Evolutionary conservation across 2,888 invertebrate genomes (phyloP), one percentile per base, ranked within the genome.

Genomic region (Agrochola lychnidis): DNA sequence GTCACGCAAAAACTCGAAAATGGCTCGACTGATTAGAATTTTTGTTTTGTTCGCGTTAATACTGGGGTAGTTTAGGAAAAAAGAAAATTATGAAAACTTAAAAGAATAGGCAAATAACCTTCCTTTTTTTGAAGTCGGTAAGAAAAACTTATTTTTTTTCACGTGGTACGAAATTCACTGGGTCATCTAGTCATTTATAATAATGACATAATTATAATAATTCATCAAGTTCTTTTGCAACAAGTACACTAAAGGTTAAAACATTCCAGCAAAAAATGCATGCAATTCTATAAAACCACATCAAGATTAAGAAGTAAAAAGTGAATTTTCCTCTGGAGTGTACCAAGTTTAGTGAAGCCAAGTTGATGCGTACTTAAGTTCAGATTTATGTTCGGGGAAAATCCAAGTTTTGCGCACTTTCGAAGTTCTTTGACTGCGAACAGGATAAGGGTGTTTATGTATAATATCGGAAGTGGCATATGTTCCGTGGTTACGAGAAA

Each of bases 311-410:
- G 45, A 53, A 59, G 57, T 70, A 70, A 68, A 81, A 73, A 73
- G 45, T 76, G 70, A 72, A 51, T 83, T 72, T 63, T 12, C 48
- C 61, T 51, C 48, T 42, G 51, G n/a, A 51, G 57, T 77, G 70
- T 70, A 63, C 56, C 30, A 84, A 84, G 66, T 81, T 75, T 61
- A 57, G 42, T 72, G 76, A 78, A 76, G 83, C 56, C 69, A 80
- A 87, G 67, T 86, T 87, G 84, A 84, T 83, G 81, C 73, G 81
- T 83, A 72, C 62, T 77, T 64, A 75, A 85, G 78, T 87, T 85
- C 70, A 70, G 78, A 84, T 84, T 87, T 79, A 84, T 87, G 85
- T 78, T 81, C 73, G 40, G 40, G 78, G 85, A 78, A 87, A 84
- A 85, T 67, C 63, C 70, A 85, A 87, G 84, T 85, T 85, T 63